Evolutionary conservation across 1,140 invertebrate genomes (phyloP).

Genomic region (Trachymyrmex cornetzi): DNA sequence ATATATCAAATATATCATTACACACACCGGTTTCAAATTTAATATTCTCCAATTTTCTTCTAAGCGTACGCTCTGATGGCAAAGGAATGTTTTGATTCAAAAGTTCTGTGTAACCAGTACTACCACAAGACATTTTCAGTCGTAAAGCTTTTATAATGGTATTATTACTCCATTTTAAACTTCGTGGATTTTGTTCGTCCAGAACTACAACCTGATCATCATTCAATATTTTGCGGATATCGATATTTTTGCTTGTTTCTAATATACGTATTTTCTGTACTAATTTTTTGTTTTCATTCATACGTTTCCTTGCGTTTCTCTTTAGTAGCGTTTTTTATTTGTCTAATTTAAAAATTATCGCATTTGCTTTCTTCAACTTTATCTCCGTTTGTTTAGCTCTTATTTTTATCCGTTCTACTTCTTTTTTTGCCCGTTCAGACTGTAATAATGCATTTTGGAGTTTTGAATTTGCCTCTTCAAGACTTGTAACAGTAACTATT

Average conservation of each 20-base stretch:
- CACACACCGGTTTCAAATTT: constrained; percentile 3
- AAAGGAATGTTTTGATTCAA: background rate
- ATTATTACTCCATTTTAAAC: background rate
- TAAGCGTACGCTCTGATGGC: background rate
- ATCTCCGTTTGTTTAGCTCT: background rate
- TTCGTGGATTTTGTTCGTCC: background rate
- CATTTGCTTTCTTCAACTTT: constrained; percentile 6
- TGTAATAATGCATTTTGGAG: background rate
- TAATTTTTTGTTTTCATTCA: constrained; percentile 6
- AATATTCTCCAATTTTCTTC: background rate
- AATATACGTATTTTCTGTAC: background rate
- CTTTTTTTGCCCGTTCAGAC: background rate
- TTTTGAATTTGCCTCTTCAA: no score
- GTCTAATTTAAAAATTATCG: background rate
- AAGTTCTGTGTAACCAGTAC: background rate
- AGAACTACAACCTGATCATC: constrained; percentile 21
- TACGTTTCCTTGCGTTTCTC: background rate
- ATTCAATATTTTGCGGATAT: background rate
- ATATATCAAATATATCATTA: constrained; percentile 10
- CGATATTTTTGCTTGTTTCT: background rate
- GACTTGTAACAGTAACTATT: no score
- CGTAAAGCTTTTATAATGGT: background rate
- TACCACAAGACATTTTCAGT: constrained; percentile 10
- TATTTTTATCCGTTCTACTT: background rate
- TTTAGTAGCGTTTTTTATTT: background rate